Evolutionary conservation across 2,113 vertebrate genomes (phyloP).

Genomic region (Xyrauchen texanus): DNA sequence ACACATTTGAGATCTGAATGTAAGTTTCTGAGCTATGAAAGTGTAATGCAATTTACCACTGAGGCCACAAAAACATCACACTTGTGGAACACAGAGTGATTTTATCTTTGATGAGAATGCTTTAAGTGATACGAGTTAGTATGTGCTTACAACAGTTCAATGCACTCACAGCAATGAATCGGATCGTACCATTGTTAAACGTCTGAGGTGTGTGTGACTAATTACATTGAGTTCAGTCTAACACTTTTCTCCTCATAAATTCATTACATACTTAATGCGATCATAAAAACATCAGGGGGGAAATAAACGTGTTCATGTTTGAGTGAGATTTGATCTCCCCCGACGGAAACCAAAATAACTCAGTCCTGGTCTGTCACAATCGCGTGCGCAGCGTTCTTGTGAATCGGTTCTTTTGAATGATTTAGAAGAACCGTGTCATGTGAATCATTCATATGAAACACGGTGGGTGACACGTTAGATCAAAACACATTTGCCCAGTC

Average conservation of each 20-base stretch:
- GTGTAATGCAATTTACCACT: too few species aligned
- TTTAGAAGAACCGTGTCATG: not conserved
- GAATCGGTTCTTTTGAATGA: not conserved
- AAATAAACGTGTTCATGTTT: not conserved
- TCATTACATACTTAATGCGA: not conserved
- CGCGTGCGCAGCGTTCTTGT: not conserved
- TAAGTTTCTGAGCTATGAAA: too few species aligned
- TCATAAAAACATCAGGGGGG: not conserved
- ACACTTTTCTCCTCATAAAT: not conserved
- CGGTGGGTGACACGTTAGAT: too few species aligned
- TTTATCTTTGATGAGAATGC: too few species aligned
- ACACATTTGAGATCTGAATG: too few species aligned
- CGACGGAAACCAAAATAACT: not conserved
- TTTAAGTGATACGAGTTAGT: too few species aligned
- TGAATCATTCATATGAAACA: not conserved
- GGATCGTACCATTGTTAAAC: not conserved
- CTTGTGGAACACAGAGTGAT: too few species aligned
- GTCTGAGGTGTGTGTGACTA: not conserved
- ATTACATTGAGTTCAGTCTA: not conserved
- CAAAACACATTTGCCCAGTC: too few species aligned
- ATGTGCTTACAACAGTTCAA: not conserved
- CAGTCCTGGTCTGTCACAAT: not conserved
- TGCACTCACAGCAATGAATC: not conserved
- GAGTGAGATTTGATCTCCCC: not conserved
- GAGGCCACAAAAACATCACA: too few species aligned